A percentile compares a stretch with the other conserved stretches of the same genome.
Evolutionary conservation across 2,888 invertebrate species (phyloP).

Genomic region (Rhopalosiphum nymphaeae): DNA sequence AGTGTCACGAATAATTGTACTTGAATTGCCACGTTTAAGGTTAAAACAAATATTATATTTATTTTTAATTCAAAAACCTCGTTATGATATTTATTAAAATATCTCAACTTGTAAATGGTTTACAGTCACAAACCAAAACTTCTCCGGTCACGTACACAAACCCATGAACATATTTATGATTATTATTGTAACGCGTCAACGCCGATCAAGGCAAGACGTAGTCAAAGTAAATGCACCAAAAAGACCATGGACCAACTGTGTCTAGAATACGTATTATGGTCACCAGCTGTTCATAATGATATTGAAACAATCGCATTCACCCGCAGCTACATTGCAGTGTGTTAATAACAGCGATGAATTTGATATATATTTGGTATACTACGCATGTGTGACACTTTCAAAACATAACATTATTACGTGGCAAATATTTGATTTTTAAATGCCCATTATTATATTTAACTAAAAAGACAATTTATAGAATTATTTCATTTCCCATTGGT

Average conservation of each 20-base stretch:
- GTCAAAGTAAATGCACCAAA: background rate
- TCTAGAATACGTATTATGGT: background rate
- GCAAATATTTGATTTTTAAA: background rate
- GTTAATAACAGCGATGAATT: background rate
- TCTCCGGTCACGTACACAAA: slow-evolving; percentile 26
- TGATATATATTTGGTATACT: slow-evolving; percentile 1
- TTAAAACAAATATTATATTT: background rate
- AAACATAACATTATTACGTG: background rate
- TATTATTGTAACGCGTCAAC: background rate
- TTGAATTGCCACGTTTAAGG: background rate
- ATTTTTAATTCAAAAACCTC: background rate
- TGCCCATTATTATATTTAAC: background rate
- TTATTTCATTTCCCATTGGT: background rate
- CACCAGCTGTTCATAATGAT: background rate
- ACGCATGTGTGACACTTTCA: background rate
- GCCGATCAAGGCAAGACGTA: background rate
- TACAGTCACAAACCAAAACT: slow-evolving; percentile 1
- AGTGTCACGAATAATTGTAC: background rate
- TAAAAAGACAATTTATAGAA: background rate
- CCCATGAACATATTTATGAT: background rate
- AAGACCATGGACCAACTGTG: slow-evolving; percentile 10
- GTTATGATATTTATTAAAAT: background rate
- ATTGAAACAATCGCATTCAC: background rate
- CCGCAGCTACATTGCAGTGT: background rate
- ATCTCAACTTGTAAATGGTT: background rate